Percentiles rank a stretch among this genome's conserved stretches.
phyloP scores from a whole-genome alignment of 2,113 vertebrate genomes.

The Spheniscus mendiculus region DNA sequence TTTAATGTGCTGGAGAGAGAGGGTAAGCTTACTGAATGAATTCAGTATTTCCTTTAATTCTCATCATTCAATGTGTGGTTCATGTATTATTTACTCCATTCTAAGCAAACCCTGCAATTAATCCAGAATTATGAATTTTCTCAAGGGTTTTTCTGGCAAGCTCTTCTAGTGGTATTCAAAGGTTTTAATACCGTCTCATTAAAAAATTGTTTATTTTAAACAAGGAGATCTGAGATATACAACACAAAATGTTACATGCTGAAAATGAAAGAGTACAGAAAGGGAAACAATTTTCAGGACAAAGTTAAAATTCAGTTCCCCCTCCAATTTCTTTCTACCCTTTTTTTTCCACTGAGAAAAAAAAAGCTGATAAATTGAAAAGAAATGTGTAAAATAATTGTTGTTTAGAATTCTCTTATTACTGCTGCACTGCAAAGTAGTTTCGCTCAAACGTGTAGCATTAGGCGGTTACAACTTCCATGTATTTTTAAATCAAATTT shows the following conservation, averaged over 20 bases:
- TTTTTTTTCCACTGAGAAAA: neutral
- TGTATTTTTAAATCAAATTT: neutral
- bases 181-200: slow-evolving; percentile 10
- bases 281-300: neutral
- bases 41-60: neutral
- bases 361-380: neutral
- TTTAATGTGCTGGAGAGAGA: neutral
- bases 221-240: neutral
- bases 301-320: neutral
- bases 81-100: slow-evolving; percentile 25
- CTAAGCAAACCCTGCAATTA: slow-evolving; percentile 42
- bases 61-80: neutral
- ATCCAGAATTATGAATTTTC: slow-evolving; percentile 37
- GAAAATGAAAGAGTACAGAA: neutral
- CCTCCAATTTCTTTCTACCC: neutral
- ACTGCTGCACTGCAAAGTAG: neutral
- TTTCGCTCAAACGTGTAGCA: neutral
- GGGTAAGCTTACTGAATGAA: neutral
- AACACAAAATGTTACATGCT: neutral
- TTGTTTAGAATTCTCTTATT: neutral
- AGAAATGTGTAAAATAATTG: neutral
- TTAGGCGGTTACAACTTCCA: neutral
- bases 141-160: slow-evolving; percentile 49
- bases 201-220: slow-evolving; percentile 18
- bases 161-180: neutral